Percentiles rank a stretch among this genome's conserved stretches.
Evolutionary conservation across 2,888 invertebrate species (phyloP).

Genomic region (Cerastoderma edule): DNA sequence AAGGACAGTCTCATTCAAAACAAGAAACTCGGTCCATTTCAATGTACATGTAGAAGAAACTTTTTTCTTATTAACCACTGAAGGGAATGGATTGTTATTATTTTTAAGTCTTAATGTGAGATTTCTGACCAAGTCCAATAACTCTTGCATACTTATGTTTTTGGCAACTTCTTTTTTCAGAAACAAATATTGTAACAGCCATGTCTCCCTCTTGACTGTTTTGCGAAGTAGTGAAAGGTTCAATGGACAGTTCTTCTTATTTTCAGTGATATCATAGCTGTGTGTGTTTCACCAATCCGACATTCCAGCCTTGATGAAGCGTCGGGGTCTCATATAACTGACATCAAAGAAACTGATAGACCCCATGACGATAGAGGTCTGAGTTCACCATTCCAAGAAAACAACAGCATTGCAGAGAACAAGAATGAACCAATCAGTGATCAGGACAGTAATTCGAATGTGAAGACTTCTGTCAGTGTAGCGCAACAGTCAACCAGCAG

Average conservation of each 20-base stretch:
- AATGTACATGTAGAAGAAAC: too few species aligned
- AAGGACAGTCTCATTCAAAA: too few species aligned
- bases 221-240: too few species aligned
- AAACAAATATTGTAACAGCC: too few species aligned
- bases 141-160: too few species aligned
- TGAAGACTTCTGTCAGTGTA: background rate
- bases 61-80: too few species aligned
- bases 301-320: slow-evolving; percentile 23
- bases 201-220: too few species aligned
- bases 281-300: slow-evolving; percentile 17
- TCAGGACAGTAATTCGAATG: background rate
- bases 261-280: slow-evolving; percentile 21
- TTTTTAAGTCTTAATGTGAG: too few species aligned
- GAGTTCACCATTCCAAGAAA: slow-evolving; percentile 17
- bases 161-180: too few species aligned
- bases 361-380: slow-evolving; percentile 8
- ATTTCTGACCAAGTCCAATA: too few species aligned
- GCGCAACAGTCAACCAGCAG: background rate
- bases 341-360: background rate
- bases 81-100: too few species aligned
- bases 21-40: too few species aligned
- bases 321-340: slow-evolving; percentile 4
- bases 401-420: slow-evolving; percentile 5
- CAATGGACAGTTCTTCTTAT: background rate
- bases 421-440: slow-evolving; percentile 17